phyloP scores from a whole-genome alignment of 2,797 vertebrate species.

The Bradypodion ventrale region DNA sequence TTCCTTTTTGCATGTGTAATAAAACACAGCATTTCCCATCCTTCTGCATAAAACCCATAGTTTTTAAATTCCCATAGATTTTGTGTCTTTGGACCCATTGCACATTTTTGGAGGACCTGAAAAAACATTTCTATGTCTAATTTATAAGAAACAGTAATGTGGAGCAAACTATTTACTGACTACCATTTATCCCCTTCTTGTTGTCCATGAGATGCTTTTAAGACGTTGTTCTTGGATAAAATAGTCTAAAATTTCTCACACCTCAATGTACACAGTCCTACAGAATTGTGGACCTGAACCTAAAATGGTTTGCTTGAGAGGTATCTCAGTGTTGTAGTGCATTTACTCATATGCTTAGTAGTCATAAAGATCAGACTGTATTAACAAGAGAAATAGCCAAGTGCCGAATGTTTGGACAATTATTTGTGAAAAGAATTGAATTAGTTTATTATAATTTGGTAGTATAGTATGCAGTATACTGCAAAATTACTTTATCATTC shows the following conservation, averaged over 20 bases:
- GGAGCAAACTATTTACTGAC: constrained; percentile 76
- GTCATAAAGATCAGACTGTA: background rate
- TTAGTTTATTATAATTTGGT: too few relatives aligned
- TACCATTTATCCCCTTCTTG: constrained; percentile 76
- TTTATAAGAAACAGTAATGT: constrained; percentile 77
- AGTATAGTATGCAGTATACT: too few relatives aligned
- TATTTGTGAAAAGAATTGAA: background rate
- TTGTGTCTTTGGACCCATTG: constrained; percentile 76
- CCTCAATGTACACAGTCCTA: background rate
- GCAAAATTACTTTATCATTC: too few relatives aligned
- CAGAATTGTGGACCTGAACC: too few relatives aligned
- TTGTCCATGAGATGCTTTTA: constrained; percentile 58
- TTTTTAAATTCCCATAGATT: constrained; percentile 81
- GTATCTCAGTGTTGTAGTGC: background rate
- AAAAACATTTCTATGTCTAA: constrained; percentile 76
- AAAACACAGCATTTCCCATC: constrained; percentile 82
- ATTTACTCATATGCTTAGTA: background rate
- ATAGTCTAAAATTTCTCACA: background rate
- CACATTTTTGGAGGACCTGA: constrained; percentile 70
- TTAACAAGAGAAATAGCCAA: background rate
- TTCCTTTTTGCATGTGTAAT: constrained; percentile 84
- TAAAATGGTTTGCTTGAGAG: too few relatives aligned
- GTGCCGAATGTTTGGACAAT: background rate
- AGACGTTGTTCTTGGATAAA: background rate
- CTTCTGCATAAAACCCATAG: constrained; percentile 81